Evolutionary conservation across 2,113 vertebrate genomes (phyloP), one percentile per base, ranked within the genome.

Genomic region (Ciconia boyciana): DNA sequence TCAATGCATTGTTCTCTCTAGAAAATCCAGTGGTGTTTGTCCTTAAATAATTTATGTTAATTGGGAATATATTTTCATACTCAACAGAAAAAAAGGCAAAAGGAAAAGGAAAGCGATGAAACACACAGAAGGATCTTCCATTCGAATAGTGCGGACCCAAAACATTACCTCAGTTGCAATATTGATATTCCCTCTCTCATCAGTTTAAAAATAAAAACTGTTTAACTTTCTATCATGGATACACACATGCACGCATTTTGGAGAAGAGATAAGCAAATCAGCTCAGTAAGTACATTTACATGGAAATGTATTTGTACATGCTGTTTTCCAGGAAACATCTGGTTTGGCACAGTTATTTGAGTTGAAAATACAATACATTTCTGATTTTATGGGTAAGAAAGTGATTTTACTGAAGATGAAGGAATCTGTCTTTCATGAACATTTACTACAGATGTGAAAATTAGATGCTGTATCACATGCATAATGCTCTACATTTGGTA

Each of bases 111-210:
- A 93, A 89, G 49, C 43, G 25, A 64, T 11, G 36, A 83, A 85
- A 77, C 26, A 44, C 34, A 68, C 13, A 39, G 13, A 52, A 91
- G 32, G 6, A 51, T 71, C n/a, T 75, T 66, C 46, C 29, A n/a
- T 58, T 13, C 0, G 0, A 4, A 4, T 1, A 64, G 5, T 3
- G 2, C 19, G 68, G 29, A 71, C 3, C 7, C 57, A 79, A 75
- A 81, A 51, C 17, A 55, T 21, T 11, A 81, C 31, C 48, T 44
- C 51, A n/a, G 10, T 6, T 71, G 48, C 60, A 82, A 32, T 48
- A 87, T 0, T 62, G 11, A 25, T 43, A 84, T 22, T 70, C 6
- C 2, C 9, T 46, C n/a, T 66, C 15, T 68, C 16, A 32, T 12
- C 15, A 72, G 26, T 32, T 83, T 48, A 92, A 60, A 94, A 86